A percentile compares a stretch with the other conserved stretches of the same genome.
These are phyloP conservation scores for Heterodera filipjevi DNA, from an alignment of 2,888 invertebrate species.

Conservation along the genomic window DNA sequence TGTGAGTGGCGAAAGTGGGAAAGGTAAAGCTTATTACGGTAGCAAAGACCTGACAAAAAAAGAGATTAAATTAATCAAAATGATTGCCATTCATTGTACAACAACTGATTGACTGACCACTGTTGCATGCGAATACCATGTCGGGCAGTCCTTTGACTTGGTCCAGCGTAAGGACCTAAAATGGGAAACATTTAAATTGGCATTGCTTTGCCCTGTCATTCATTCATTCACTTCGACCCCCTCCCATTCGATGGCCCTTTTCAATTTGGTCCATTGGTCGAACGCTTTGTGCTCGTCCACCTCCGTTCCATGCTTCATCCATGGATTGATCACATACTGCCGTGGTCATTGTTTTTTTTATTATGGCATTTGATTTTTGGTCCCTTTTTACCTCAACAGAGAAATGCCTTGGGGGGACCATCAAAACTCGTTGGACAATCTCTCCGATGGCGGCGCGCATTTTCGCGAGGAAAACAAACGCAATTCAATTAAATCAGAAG, in stretches of 20 bases:
- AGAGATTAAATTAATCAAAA: neutral
- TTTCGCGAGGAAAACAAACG: too few relatives aligned
- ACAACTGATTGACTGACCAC: slow-evolving; percentile 47
- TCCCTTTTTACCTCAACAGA: slow-evolving; percentile 52
- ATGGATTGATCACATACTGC: slow-evolving; percentile 63
- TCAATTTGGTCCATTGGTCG: slow-evolving; percentile 59
- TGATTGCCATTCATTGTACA: too few relatives aligned
- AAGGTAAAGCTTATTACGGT: slow-evolving; percentile 60
- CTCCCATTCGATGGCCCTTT: slow-evolving; percentile 57
- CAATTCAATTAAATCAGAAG: too few relatives aligned
- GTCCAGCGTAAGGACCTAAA: slow-evolving; percentile 58
- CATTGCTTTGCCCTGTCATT: neutral
- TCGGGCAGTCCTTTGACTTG: slow-evolving; percentile 61
- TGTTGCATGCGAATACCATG: slow-evolving; percentile 65
- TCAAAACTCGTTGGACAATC: slow-evolving; percentile 54
- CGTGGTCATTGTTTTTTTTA: neutral
- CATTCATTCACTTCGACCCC: slow-evolving; percentile 54
- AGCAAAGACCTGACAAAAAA: slow-evolving; percentile 41
- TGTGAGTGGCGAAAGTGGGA: slow-evolving; percentile 63
- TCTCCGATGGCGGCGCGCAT: slow-evolving; percentile 22
- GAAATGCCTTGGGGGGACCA: slow-evolving; percentile 64
- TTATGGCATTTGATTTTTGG: neutral
- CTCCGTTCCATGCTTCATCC: slow-evolving; percentile 62
- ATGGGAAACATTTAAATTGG: neutral
- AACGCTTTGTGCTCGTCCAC: slow-evolving; percentile 58